Evolutionary conservation across 2,113 vertebrate species (phyloP), one percentile per base, ranked within the genome.

Genomic region (Hippocampus abdominalis): DNA sequence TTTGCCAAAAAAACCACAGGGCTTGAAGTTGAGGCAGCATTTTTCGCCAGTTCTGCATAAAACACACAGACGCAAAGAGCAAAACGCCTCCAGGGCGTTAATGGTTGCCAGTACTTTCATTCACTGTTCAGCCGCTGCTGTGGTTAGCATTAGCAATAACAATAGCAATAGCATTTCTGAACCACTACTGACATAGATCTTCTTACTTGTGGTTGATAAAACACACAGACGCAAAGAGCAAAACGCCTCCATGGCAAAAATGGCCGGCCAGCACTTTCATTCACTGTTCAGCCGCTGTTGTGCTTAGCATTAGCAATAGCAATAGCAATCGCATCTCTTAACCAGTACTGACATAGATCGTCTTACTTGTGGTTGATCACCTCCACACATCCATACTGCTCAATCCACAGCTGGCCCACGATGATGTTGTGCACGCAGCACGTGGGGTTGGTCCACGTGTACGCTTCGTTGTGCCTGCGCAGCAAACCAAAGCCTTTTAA

Each of bases 401-500:
- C 97, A 3, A 99, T 98, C 97, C 97, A 99, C 69, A 99, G 95
- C 82, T 98, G 98, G 13, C 97, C 97, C 74, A 99, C 97, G 1
- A 99, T 99, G 73, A 99, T 98, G 79, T 99, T 99, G 87, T 99
- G 97, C 57, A 99, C 97, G 74, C 97, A 99, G 81, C 97, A 99
- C 0, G 95, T 99, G 15, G 97, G 97, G 64, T 99, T 99, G 76
- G 95, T 97, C 97, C 97, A 99, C 0, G 97, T 99, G 72, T 98
- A 99, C 2, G 95, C 94, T 88, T 99, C 97, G 0, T 91, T 95
- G 85, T 95, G 88, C 76, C 97, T 99, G 68, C 0, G 71, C 44
- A 25, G 44, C 54, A 57, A 63, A 73, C 48, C 13, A 29, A 48
- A 49, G 6, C 10, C 16, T 59, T 42, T 25, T 48, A 42, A 6